A percentile compares a stretch with the other conserved stretches of the same genome.
These are phyloP conservation scores for Florisuga fusca DNA, from an alignment of 2,797 vertebrate genomes.

Conservation along the genomic window DNA sequence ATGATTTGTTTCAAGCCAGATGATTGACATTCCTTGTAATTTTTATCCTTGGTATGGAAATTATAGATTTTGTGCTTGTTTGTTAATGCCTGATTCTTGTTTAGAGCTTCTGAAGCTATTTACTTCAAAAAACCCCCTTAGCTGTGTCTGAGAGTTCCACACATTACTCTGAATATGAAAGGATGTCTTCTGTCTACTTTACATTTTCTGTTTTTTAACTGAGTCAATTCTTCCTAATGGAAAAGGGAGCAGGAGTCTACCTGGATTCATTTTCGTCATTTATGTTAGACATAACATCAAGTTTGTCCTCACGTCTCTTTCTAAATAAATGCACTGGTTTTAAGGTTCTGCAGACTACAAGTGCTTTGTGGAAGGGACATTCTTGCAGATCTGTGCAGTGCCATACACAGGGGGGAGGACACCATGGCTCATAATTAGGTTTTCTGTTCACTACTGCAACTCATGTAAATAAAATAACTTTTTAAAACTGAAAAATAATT, in stretches of 20 bases:
- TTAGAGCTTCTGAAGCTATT: background rate
- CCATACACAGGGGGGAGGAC: no score
- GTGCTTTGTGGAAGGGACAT: background rate
- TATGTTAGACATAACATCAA: background rate
- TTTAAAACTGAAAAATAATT: background rate
- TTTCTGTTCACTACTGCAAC: background rate
- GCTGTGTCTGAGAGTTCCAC: background rate
- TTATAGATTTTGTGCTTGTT: background rate
- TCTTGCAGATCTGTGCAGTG: background rate
- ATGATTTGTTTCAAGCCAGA: background rate
- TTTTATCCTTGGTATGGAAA: background rate
- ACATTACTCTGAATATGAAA: background rate
- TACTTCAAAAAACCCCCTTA: background rate
- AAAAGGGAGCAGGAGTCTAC: background rate
- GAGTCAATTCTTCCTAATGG: background rate
- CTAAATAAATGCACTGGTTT: background rate
- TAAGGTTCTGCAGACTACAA: background rate
- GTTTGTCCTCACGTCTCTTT: background rate
- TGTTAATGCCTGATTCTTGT: background rate
- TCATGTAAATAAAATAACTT: background rate
- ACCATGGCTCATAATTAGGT: background rate
- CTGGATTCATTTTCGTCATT: background rate
- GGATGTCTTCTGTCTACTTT: background rate
- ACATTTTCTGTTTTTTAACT: background rate
- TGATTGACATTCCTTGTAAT: background rate